Conservation (phyloP, 2,888 invertebrate species). For the Heliconius ethilla region DNA sequence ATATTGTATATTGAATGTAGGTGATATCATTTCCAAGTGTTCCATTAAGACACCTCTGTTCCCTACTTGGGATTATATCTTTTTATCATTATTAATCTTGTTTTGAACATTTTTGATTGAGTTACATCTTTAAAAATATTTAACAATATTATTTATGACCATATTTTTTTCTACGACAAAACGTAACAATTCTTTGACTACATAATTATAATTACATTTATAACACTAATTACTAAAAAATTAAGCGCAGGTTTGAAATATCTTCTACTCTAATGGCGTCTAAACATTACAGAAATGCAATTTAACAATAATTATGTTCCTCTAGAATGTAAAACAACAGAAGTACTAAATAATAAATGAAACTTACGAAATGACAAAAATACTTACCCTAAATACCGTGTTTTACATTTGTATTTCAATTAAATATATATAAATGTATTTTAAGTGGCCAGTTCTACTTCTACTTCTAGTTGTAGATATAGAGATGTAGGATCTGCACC, state of each 20-base stretch:
- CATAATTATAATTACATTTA: background rate
- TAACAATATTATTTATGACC: too few relatives aligned
- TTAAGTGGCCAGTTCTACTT: conserved; percentile 30
- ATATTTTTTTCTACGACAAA: too few relatives aligned
- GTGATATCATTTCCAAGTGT: too few relatives aligned
- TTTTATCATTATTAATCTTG: too few relatives aligned
- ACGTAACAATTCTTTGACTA: background rate
- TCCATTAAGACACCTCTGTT: too few relatives aligned
- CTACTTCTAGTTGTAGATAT: conserved; percentile 32
- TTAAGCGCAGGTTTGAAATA: background rate
- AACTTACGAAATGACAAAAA: conserved; percentile 28
- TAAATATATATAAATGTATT: conserved; percentile 34
- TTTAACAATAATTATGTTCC: conserved; percentile 5
- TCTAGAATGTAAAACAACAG: background rate
- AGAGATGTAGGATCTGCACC: conserved; percentile 22
- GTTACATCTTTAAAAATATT: too few relatives aligned
- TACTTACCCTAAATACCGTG: conserved; percentile 33
- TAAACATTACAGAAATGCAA: background rate
- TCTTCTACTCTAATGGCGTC: background rate
- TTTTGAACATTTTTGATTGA: too few relatives aligned
- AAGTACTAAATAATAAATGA: background rate
- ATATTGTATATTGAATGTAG: background rate
- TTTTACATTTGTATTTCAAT: conserved; percentile 26
- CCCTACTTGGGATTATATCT: too few relatives aligned
- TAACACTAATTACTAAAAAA: background rate